Conservation (phyloP, 92 coral and sea anemone genomes). For the Epizoanthus illoricatus region DNA sequence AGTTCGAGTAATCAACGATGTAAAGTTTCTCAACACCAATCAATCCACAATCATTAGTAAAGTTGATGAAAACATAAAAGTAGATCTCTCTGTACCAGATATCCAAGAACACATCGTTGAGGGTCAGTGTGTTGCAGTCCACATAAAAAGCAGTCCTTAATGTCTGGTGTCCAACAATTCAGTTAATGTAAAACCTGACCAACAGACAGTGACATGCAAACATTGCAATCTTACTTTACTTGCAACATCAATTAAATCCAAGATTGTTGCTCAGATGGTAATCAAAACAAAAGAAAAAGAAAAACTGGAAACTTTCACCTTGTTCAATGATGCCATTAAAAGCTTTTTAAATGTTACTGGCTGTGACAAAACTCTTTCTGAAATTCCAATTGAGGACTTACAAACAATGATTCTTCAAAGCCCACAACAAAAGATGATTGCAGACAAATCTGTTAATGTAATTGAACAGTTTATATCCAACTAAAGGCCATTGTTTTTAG, state of each 20-base stretch:
- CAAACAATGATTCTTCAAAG: constrained; percentile 1
- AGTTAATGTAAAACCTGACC: constrained; percentile 4
- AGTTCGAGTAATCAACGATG: constrained; percentile 9
- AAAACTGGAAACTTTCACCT: background rate
- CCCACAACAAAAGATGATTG: constrained; percentile 14
- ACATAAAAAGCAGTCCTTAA: background rate
- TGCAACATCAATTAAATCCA: background rate
- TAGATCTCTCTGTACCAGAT: constrained; percentile 8
- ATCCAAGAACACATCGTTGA: background rate
- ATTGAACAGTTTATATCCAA: constrained; percentile 4
- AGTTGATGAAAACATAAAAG: constrained; percentile 3
- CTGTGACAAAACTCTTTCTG: background rate
- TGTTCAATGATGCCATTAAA: constrained; percentile 11
- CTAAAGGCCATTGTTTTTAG: background rate
- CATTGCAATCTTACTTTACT: background rate
- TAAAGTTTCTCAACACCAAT: background rate
- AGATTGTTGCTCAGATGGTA: background rate
- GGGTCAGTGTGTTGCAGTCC: constrained; percentile 15
- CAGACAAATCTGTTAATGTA: constrained; percentile 6
- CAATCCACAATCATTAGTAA: background rate
- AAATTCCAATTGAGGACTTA: background rate
- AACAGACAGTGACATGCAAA: constrained; percentile 4
- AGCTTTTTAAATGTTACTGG: constrained; percentile 10
- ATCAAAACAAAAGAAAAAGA: constrained; percentile 3
- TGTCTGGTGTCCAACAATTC: background rate